Conservation (phyloP, 1,140 invertebrate genomes). For the Drosophila pseudoananassae region DNA sequence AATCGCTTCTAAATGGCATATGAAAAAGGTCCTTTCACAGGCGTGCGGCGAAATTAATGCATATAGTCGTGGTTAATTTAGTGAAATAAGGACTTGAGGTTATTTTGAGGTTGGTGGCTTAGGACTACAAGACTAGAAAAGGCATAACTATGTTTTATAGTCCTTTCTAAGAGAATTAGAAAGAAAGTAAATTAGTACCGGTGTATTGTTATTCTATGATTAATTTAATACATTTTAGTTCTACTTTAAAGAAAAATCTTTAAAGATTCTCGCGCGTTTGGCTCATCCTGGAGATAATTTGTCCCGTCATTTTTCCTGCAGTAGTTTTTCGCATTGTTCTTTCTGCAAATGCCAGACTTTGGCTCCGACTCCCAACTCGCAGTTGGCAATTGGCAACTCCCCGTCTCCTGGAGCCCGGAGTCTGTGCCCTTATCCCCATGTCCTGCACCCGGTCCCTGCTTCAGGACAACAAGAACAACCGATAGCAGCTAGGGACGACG, state of each 20-base stretch:
- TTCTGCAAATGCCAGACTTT: constrained; percentile 41
- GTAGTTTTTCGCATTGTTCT: constrained; percentile 15
- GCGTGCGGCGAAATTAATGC: neutral
- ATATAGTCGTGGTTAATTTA: constrained; percentile 29
- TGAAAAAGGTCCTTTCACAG: constrained; percentile 6
- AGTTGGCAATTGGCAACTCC: constrained; percentile 7
- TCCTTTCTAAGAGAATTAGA: too few species aligned
- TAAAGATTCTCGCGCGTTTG: constrained; percentile 6
- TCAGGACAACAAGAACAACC: constrained; percentile 13
- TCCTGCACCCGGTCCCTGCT: constrained; percentile 1
- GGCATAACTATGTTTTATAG: too few species aligned
- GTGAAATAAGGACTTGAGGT: constrained; percentile 9
- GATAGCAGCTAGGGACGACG: constrained; percentile 40
- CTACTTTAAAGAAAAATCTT: neutral
- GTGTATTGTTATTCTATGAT: too few species aligned
- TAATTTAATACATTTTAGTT: neutral
- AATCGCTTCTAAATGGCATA: constrained; percentile 34
- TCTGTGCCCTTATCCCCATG: constrained; percentile 16
- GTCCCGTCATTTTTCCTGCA: neutral
- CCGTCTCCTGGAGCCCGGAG: neutral
- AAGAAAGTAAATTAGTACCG: too few species aligned
- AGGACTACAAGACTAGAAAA: neutral
- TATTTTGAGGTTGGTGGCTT: neutral
- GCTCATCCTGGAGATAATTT: neutral
- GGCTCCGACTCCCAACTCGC: constrained; percentile 13